Evolutionary conservation across 1,140 invertebrate genomes (phyloP), one percentile per base, ranked within the genome.

Genomic region (Danaus melanippus): DNA sequence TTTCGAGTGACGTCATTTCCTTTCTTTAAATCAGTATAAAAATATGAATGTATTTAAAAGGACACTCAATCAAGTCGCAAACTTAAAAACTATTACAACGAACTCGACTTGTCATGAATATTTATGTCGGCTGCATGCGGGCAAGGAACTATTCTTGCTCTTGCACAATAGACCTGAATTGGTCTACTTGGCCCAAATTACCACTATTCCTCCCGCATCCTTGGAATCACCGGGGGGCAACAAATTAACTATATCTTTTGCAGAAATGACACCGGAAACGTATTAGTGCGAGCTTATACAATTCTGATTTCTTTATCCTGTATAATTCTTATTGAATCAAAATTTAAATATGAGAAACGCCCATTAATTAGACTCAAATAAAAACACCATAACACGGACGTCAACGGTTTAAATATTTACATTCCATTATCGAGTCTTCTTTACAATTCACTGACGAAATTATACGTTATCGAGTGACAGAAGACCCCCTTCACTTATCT

Each of bases 171-270:
- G 76, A 56, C 55, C 56, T 58, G 57, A 70, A 79, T 83, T 77
- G 77, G 69, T 63, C 66, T 79, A 79, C 78, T 81, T 80, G 68
- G 65, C 66, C 72, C 71, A 82, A 85, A 85, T 86, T 83, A 82
- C 74, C 79, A 66, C 61, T 75, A 80, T 78, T 21, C 11, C 61
- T 64, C 83, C 83, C 80, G 83, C 83, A 86, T 86, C 72, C 71
- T 80, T 73, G 56, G 42, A 54, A 42, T 53, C 61, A 57, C 57
- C 60, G 49, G 52, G 62, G 43, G 62, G 57, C 12, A 59, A 54
- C 53, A n/a, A 63, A 63, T 64, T 66, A 59, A 61, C 52, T 60
- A 53, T 58, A 57, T 62, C 50, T 64, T 62, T 68, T 66, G 64
- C 67, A 65, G 62, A 67, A 63, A 49, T 53, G 41, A 32, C 1